phyloP scores from a whole-genome alignment of 1,140 invertebrate genomes.

The Rhyacophila brunnea region DNA sequence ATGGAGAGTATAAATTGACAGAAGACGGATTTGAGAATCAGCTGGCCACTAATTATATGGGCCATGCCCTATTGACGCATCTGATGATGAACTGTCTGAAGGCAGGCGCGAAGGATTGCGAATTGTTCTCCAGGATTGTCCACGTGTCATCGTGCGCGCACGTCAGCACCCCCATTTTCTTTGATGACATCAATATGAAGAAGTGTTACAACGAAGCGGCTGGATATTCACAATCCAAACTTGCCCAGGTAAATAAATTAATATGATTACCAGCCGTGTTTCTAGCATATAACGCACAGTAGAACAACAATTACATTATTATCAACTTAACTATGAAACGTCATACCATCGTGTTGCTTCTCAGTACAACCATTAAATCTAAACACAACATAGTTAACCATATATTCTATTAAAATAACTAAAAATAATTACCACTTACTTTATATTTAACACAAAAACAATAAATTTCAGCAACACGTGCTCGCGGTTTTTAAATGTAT shows the following conservation, averaged over 20 bases:
- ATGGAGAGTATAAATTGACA: constrained; percentile 71
- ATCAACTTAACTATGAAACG: no score
- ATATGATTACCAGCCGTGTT: not conserved
- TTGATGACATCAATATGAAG: constrained; percentile 76
- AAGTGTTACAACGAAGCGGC: constrained; percentile 59
- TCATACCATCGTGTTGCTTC: no score
- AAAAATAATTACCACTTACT: no score
- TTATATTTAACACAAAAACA: no score
- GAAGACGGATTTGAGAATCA: constrained; percentile 82
- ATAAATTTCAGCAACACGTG: no score
- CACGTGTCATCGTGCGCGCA: constrained; percentile 87
- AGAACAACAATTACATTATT: no score
- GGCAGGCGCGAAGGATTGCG: constrained; percentile 54
- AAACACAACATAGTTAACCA: no score
- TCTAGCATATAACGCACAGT: no score
- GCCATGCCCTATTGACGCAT: constrained; percentile 87
- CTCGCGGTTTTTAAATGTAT: no score
- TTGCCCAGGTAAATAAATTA: constrained; percentile 66
- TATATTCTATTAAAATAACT: no score
- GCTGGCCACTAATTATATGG: constrained; percentile 81
- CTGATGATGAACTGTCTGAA: constrained; percentile 75
- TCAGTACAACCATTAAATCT: no score
- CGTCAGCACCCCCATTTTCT: constrained; percentile 67
- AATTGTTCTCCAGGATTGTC: constrained; percentile 69
- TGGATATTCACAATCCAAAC: constrained; percentile 85